phyloP scores from a whole-genome alignment of 1,140 invertebrate genomes.

The Drosophila guanche region DNA sequence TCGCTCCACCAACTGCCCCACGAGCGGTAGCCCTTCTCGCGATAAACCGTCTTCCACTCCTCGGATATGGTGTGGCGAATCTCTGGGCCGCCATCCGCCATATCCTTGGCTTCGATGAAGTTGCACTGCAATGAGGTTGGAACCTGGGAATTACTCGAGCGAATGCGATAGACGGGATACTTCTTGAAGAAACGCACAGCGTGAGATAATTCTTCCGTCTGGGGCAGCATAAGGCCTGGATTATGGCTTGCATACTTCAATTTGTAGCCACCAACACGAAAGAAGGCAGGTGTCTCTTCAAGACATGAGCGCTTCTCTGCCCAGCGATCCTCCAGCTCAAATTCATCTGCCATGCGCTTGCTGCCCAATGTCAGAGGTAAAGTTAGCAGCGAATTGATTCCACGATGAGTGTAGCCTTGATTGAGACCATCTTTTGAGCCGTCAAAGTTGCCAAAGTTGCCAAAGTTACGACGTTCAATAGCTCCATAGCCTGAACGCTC shows the following conservation, averaged over 20 bases:
- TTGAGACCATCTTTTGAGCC: no score
- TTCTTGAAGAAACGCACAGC: conserved; percentile 21
- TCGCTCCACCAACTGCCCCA: conserved; percentile 57
- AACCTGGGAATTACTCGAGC: not conserved
- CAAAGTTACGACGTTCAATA: no score
- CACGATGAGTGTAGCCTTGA: no score
- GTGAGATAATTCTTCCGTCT: conserved; percentile 18
- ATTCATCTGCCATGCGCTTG: no score
- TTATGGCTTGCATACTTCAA: conserved; percentile 10
- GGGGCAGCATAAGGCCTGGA: not conserved
- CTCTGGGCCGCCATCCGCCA: not conserved
- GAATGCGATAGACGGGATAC: conserved; percentile 7
- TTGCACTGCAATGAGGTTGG: not conserved
- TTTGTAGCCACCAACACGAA: conserved; percentile 24
- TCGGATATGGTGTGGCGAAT: not conserved
- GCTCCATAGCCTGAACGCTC: no score
- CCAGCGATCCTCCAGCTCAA: no score
- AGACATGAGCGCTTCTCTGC: not conserved
- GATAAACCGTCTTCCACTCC: conserved; percentile 27
- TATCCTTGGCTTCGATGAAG: not conserved
- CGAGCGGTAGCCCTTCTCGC: conserved; percentile 9
- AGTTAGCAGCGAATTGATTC: no score
- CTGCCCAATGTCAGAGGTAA: no score
- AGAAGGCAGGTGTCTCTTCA: not conserved
- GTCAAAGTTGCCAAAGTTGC: no score